Conservation (phyloP, 1,140 invertebrate genomes). For the Phocides pigmalion region DNA sequence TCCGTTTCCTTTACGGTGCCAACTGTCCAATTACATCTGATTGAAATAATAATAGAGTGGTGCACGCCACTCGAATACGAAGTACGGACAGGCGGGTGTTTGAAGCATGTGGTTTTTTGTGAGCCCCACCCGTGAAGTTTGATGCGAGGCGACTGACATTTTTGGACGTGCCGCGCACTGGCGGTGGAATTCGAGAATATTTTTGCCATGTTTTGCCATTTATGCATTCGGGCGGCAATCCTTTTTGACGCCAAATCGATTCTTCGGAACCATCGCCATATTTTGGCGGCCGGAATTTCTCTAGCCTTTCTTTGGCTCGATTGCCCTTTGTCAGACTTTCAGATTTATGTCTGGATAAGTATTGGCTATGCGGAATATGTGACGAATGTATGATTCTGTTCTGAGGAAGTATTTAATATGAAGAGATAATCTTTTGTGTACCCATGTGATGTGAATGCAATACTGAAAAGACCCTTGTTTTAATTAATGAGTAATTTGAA, state of each 20-base stretch:
- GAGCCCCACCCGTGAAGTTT: slow-evolving; percentile 65
- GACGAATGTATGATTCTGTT: slow-evolving; percentile 7
- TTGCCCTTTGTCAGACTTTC: slow-evolving; percentile 43
- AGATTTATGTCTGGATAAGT: slow-evolving; percentile 34
- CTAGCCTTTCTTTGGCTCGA: slow-evolving; percentile 57
- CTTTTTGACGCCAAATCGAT: slow-evolving; percentile 49
- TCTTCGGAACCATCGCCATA: slow-evolving; percentile 50
- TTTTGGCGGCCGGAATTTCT: slow-evolving; percentile 43
- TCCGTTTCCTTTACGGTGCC: slow-evolving; percentile 57
- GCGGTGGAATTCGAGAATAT: slow-evolving; percentile 52
- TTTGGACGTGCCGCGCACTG: slow-evolving; percentile 47
- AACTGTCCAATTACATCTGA: slow-evolving; percentile 70
- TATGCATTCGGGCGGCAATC: slow-evolving; percentile 55
- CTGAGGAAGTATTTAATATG: no score
- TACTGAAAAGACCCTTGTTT: no score
- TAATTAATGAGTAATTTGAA: no score
- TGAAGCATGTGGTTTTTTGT: slow-evolving; percentile 53
- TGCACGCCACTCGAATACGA: slow-evolving; percentile 53
- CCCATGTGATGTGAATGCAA: no score
- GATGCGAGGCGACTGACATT: slow-evolving; percentile 49
- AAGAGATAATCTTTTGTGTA: no score
- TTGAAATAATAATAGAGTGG: slow-evolving; percentile 68
- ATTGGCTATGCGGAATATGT: slow-evolving; percentile 26
- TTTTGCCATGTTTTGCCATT: slow-evolving; percentile 62
- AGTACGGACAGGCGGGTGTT: slow-evolving; percentile 29